phyloP scores from a whole-genome alignment of 2,888 invertebrate species.

The Sinopyrophorus schimmeli region DNA sequence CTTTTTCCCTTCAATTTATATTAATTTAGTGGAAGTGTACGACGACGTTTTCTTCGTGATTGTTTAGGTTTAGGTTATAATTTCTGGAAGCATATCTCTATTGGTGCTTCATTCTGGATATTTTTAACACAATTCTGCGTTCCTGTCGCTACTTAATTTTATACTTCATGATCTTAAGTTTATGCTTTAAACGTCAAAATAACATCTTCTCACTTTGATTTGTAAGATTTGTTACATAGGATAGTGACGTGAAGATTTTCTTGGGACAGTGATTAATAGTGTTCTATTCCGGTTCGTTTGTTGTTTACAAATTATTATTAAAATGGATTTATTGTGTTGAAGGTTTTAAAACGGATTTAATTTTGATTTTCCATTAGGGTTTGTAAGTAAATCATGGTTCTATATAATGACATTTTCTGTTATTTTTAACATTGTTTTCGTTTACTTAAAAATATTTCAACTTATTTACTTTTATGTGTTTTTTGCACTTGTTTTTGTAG shows the following conservation, averaged over 20 bases:
- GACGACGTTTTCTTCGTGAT: slow-evolving; percentile 38
- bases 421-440: no score
- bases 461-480: no score
- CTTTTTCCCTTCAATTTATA: slow-evolving; percentile 26
- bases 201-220: slow-evolving; percentile 59
- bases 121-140: slow-evolving; percentile 45
- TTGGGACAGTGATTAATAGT: slow-evolving; percentile 53
- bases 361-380: slow-evolving; percentile 22
- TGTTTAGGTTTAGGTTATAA: slow-evolving; percentile 45
- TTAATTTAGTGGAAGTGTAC: slow-evolving; percentile 14
- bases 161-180: slow-evolving; percentile 41
- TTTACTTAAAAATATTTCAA: no score
- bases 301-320: slow-evolving; percentile 53
- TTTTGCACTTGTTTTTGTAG: no score
- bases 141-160: slow-evolving; percentile 50
- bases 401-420: no score
- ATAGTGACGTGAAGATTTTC: slow-evolving; percentile 60
- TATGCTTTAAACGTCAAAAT: slow-evolving; percentile 42
- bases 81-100: slow-evolving; percentile 47
- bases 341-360: slow-evolving; percentile 24
- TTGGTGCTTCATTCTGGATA: slow-evolving; percentile 44
- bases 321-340: slow-evolving; percentile 48
- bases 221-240: slow-evolving; percentile 60
- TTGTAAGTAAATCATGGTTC: background rate
- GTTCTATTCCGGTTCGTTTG: slow-evolving; percentile 49